Base-by-base conservation (phyloP, 2,888 invertebrate genomes). In the Beris morrisii region DNA sequence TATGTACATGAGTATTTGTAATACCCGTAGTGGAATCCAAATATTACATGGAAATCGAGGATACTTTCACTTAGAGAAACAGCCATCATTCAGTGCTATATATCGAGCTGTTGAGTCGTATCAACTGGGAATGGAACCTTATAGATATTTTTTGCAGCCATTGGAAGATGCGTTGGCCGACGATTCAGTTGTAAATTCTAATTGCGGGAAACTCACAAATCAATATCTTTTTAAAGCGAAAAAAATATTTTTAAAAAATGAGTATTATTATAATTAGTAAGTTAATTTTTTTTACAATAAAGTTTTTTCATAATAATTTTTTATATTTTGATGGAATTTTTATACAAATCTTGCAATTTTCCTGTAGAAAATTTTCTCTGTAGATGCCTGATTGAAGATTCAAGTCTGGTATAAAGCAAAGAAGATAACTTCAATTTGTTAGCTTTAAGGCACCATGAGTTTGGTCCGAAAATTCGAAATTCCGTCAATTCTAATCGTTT, bases 1-100 rank as follows among this genome's bases (percentile, higher is more conserved):
- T 80, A 93, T 94, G 91, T 97, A 97, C 76, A 92, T 91, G 81
- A 92, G 90, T 76, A 90, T 92, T 4, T 97, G 97, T 79, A 84
- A 87, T 56, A 74, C 74, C 13, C 78, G 82, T 5, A 69, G 73
- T 43, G 97, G 96, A 2, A 88, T 92, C n/a, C 85, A 87, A 70
- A 85, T 97, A 6, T 77, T 97, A 55, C 97, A 97, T 77, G 97
- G 95, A 45, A 95, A 92, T 73, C 84, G 97, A 61, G 87, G 89
- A 4, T 91, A 90, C 61, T 96, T 95, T 80, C 93, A 94, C 78
- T 88, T 87, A 0, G 85, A 89, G 70, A 94, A 92, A 77, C 93
- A 95, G 75, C 93, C 93, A 0, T 87, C 91, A 0, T 96, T 97
- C 77, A 87, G 87, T 73, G 85, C 86, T 11, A 82, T 91, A 53